Evolutionary conservation across 2,113 vertebrate species (phyloP).

Genomic region (Sinocyclocheilus grahami): DNA sequence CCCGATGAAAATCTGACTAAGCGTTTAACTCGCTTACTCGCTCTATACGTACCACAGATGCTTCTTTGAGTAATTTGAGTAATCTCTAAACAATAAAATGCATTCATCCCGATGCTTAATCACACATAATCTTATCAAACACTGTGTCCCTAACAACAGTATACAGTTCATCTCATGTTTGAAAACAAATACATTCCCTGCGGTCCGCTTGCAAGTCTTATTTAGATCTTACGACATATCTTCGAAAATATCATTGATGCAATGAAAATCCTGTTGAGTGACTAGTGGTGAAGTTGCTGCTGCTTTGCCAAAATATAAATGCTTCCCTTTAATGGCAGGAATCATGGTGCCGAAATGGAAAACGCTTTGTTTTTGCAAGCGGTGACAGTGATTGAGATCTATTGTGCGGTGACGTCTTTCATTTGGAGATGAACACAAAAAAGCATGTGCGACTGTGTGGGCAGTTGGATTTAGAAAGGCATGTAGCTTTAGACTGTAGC

Average conservation of each 20-base stretch:
- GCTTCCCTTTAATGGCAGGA: neutral
- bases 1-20: slow-evolving; percentile 11
- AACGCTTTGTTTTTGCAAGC: slow-evolving; percentile 9
- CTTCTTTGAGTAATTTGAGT: slow-evolving; percentile 40
- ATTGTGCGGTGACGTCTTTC: slow-evolving; percentile 35
- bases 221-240: slow-evolving; percentile 2
- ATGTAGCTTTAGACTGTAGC: slow-evolving; percentile 32
- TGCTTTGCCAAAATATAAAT: neutral
- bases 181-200: slow-evolving; percentile 21
- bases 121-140: slow-evolving; percentile 44
- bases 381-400: slow-evolving; percentile 27
- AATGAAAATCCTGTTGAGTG: slow-evolving; percentile 21
- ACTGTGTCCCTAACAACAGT: slow-evolving; percentile 10
- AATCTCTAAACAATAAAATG: slow-evolving; percentile 29
- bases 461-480: slow-evolving; percentile 53
- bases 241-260: neutral
- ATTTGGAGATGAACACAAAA: slow-evolving; percentile 41
- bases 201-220: neutral
- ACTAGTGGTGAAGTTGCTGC: slow-evolving; percentile 16
- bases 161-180: slow-evolving; percentile 29
- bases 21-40: neutral
- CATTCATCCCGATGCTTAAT: slow-evolving; percentile 24
- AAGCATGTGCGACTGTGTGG: slow-evolving; percentile 20
- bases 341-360: slow-evolving; percentile 3
- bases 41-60: slow-evolving; percentile 36